Conservation (phyloP, 2,113 vertebrate genomes). For the Ivindomyrus marchei region DNA sequence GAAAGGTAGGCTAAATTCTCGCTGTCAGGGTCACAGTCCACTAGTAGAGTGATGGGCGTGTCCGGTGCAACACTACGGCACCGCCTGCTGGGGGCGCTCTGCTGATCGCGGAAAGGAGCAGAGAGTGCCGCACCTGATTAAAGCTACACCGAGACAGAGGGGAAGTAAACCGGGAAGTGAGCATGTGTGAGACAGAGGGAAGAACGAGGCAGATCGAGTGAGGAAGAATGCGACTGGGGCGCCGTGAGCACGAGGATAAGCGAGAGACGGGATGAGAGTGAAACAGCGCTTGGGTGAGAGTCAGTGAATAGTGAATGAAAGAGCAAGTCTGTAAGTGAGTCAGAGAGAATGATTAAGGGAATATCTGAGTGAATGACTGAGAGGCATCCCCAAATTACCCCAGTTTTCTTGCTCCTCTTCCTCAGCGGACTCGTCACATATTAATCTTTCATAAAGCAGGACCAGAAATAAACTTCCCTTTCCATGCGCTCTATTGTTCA, state of each 20-base stretch:
- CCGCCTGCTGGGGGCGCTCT: neutral
- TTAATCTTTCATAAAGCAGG: constrained; percentile 5
- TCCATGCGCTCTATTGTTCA: neutral
- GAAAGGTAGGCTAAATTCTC: neutral
- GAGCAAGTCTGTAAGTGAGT: neutral
- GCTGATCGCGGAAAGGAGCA: neutral
- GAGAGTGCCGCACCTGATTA: neutral
- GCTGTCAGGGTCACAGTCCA: neutral
- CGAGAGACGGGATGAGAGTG: neutral
- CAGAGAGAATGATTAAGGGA: neutral
- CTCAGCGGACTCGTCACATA: neutral
- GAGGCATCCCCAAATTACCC: neutral
- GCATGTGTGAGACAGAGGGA: neutral
- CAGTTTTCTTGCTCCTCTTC: neutral
- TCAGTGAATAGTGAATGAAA: neutral
- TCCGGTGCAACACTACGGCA: neutral
- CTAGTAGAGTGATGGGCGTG: neutral
- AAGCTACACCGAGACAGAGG: neutral
- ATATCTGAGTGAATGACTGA: neutral
- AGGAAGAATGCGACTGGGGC: neutral
- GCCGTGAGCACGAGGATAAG: neutral
- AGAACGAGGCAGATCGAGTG: neutral
- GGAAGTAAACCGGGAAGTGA: neutral
- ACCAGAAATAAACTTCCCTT: constrained; percentile 4
- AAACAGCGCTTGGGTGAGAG: neutral